Evolutionary conservation across 2,888 invertebrate genomes (phyloP), one percentile per base, ranked within the genome.

Genomic region (Epinotia nisella): DNA sequence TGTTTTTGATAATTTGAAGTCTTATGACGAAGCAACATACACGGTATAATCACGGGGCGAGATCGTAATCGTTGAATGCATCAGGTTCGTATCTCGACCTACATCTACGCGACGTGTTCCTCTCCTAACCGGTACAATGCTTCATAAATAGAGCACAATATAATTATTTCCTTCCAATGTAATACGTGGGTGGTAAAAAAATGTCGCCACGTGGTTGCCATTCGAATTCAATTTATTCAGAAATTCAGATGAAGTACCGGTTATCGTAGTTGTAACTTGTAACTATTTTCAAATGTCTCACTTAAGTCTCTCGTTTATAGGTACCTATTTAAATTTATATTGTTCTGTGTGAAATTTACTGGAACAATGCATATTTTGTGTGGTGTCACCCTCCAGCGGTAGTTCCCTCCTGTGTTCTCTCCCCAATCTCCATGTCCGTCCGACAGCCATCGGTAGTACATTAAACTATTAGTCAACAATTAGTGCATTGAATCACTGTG

Each of bases 381-480:
- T 70, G 75, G 71, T 59, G 62, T 65, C 65, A 66, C 65, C 60
- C 69, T 71, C 73, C 62, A 66, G 60, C 73, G 60, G 76, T 75
- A 77, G 75, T 79, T 82, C 82, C 85, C 86, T 84, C 82, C 80
- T 56, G 64, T 64, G 53, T 29, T 53, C 59, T 70, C 71, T 74
- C 74, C 76, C 76, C 74, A 66, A 58, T 68, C 49, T 53, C 76
- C 74, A 80, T 82, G 82, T 82, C 82, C 77, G 80, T 80, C 85
- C 76, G 80, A 79, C 83, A 82, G 81, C 80, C 82, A 86, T 87
- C 85, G 86, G 84, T 83, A 88, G 87, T 90, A 86, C 88, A 90
- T 90, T 90, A 89, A 87, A 86, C 86, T 88, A 90, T 91, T 91
- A 89, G 89, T 85, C 87, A 89, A 87, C 85, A 88, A 83, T 87